Conservation (phyloP, 2,113 vertebrate species). For the Ailuropoda melanoleuca region DNA sequence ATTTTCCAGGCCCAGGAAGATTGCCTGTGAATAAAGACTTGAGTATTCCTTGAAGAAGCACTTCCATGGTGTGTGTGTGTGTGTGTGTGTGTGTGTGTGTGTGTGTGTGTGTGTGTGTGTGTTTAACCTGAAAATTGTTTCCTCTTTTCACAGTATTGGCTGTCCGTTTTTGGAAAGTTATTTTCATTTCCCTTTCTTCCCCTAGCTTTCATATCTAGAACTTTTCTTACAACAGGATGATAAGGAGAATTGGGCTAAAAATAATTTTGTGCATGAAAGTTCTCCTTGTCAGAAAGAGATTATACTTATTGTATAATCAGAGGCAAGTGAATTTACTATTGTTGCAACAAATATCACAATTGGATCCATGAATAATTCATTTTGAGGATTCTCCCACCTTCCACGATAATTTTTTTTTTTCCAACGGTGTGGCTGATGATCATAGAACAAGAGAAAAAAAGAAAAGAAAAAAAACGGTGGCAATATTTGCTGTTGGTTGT, state of each 20-base stretch:
- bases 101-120: too few species aligned
- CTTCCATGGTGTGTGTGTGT: constrained; percentile 72
- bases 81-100: too few species aligned
- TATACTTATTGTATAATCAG: constrained; percentile 54
- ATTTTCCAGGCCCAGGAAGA: constrained; percentile 86
- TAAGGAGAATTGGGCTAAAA: constrained; percentile 73
- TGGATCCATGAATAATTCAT: constrained; percentile 62
- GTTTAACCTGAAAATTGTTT: constrained; percentile 81
- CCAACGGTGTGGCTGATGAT: constrained; percentile 24
- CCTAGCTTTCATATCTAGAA: constrained; percentile 61
- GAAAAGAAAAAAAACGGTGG: not conserved
- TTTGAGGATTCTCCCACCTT: not conserved
- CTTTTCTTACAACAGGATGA: constrained; percentile 64
- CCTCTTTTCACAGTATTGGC: constrained; percentile 74
- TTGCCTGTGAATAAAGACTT: constrained; percentile 86
- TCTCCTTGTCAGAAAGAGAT: constrained; percentile 66
- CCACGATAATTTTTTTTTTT: constrained; percentile 21
- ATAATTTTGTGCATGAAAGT: constrained; percentile 58
- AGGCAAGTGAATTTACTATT: constrained; percentile 69
- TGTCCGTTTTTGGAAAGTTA: constrained; percentile 67
- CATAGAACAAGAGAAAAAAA: not conserved
- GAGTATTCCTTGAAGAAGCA: constrained; percentile 87
- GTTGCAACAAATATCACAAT: not conserved
- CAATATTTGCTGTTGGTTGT: not conserved
- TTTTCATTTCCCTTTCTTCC: constrained; percentile 60